These are phyloP conservation scores for Altica lythri DNA, from an alignment of 2,888 invertebrate species.

Conservation along the genomic window DNA sequence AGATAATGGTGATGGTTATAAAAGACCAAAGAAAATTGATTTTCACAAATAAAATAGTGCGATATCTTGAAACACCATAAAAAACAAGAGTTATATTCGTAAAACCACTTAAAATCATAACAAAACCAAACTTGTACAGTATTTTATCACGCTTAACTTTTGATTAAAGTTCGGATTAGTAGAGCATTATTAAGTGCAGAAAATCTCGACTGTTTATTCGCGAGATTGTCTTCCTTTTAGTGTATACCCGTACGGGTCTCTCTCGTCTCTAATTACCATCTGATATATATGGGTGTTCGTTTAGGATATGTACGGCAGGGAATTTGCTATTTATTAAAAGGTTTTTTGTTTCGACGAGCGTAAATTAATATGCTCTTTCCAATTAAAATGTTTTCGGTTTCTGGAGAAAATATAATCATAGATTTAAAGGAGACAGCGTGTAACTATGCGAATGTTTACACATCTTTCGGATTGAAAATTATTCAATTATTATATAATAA, in stretches of 20 bases:
- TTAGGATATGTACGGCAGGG: conserved; percentile 20
- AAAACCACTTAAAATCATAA: not conserved
- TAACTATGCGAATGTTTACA: no score
- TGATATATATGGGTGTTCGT: conserved; percentile 24
- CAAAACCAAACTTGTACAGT: no score
- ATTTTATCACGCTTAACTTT: no score
- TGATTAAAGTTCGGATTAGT: conserved; percentile 4
- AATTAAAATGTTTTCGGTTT: conserved; percentile 13
- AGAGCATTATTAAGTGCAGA: conserved; percentile 2
- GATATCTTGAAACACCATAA: no score
- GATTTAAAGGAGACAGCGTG: conserved; percentile 1
- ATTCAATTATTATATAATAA: no score
- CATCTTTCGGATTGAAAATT: no score
- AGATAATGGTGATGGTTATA: no score
- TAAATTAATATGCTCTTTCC: conserved; percentile 16
- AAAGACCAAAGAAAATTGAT: no score
- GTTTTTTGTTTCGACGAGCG: conserved; percentile 13
- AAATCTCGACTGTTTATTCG: not conserved
- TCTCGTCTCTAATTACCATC: conserved; percentile 24
- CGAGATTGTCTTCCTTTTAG: conserved; percentile 16
- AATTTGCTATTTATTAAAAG: conserved; percentile 22
- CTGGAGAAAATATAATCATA: conserved; percentile 3
- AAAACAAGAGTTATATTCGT: not conserved
- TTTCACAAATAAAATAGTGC: no score
- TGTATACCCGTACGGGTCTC: conserved; percentile 16